Conservation (phyloP, 53 echinoderm and acorn worm species). For the Patiria pectinifera region DNA sequence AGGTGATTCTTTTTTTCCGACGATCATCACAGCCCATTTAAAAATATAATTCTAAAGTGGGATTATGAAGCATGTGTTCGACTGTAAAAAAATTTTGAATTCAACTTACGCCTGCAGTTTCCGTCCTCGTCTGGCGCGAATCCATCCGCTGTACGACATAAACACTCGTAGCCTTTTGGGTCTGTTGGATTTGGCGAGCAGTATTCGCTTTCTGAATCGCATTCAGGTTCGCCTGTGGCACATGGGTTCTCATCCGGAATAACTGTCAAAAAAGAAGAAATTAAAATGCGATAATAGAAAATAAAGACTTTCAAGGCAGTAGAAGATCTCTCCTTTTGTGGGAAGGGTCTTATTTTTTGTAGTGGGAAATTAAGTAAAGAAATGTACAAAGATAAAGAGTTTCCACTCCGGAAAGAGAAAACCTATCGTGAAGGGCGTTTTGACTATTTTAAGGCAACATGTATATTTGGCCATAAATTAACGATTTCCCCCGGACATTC, state of each 20-base stretch:
- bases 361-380: too few species aligned
- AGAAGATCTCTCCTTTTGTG: too few species aligned
- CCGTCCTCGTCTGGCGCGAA: background rate
- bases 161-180: background rate
- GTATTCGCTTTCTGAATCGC: background rate
- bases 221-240: background rate
- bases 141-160: slow-evolving; percentile 3
- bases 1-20: too few species aligned
- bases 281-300: too few species aligned
- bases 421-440: background rate
- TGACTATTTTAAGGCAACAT: background rate
- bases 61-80: too few species aligned
- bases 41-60: too few species aligned
- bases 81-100: background rate
- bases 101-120: background rate
- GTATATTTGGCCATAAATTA: background rate
- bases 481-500: background rate
- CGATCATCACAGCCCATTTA: background rate
- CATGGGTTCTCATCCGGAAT: background rate
- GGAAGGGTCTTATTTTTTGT: too few species aligned
- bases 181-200: background rate
- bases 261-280: background rate
- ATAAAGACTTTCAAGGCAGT: too few species aligned
- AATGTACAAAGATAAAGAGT: too few species aligned
- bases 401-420: too few species aligned